Evolutionary conservation across 2,797 vertebrate genomes (phyloP).

Genomic region (Danio choprae): DNA sequence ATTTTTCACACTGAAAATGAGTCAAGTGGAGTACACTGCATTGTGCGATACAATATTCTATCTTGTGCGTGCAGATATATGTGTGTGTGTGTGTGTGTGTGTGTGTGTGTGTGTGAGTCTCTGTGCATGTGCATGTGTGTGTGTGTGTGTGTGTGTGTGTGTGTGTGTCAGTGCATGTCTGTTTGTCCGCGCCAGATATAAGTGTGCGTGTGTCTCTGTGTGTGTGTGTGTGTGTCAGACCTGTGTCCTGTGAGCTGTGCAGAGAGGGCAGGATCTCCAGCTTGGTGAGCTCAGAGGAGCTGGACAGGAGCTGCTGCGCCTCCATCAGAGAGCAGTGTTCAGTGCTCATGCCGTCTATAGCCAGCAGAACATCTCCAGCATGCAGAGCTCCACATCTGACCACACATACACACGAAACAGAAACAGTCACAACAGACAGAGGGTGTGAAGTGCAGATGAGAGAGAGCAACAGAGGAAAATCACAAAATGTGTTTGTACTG

Average conservation of each 20-base stretch:
- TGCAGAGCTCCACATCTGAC: conserved; percentile 90
- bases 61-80: too few species aligned
- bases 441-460: neutral
- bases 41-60: too few species aligned
- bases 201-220: too few species aligned
- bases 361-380: conserved; percentile 89
- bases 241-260: conserved; percentile 66
- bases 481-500: neutral
- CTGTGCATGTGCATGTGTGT: too few species aligned
- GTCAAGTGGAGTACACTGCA: too few species aligned
- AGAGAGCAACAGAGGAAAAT: neutral
- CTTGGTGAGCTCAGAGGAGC: conserved; percentile 85
- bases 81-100: too few species aligned
- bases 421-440: neutral
- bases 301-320: conserved; percentile 92
- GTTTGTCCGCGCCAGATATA: too few species aligned
- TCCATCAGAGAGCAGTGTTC: conserved; percentile 94
- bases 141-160: too few species aligned
- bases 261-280: conserved; percentile 91
- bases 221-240: neutral
- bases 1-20: too few species aligned
- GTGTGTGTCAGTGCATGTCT: too few species aligned
- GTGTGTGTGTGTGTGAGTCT: too few species aligned
- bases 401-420: conserved; percentile 25
- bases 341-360: conserved; percentile 93